Base-by-base conservation (phyloP, 2,888 invertebrate species). In the Andrena trimmerana region DNA sequence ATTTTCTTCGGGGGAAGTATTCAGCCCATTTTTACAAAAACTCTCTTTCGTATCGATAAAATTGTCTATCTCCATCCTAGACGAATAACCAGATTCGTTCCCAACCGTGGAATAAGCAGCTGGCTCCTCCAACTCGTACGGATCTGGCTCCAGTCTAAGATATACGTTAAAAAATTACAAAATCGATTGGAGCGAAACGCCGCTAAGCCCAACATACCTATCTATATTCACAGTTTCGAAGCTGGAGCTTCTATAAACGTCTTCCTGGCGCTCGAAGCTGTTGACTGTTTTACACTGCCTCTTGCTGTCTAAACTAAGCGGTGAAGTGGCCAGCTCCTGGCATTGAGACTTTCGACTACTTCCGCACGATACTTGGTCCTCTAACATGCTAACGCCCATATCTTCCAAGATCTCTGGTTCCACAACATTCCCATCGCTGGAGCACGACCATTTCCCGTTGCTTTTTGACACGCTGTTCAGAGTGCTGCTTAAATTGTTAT, bases 381-480 rank as follows among this genome's bases (percentile, higher is more conserved):
- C 95, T 67, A 96, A 91, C 94, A 96, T 95, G 29, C 95, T 95
- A 27, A 96, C 95, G 62, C 96, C 96, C 94, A 95, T 95, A 88
- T 96, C 96, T 86, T 95, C 95, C 73, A 95, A 90, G 68, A 95
- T 94, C 84, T 95, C 95, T 27, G 95, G 93, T 78, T 94, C 94
- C 57, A 95, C 94, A 42, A 94, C 85, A 86, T 92, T 93, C 2
- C 91, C 90, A 70, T 94, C 91, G 24, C 90, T 92, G 0, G 93
- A 90, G 85, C 90, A 93, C 1, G 91, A 88, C 94, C 94, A 94
- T 81, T 88, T 90, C 33, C 88, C 80, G 16, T 67, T 84, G 68
- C 88, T 91, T 78, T 91, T 91, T 1, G 91, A 88, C 1, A 84
- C 84, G 60, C 84, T 90, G 42, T 90, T 91, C 29, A 88, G 70